Evolutionary conservation across 2,888 invertebrate genomes (phyloP).

Genomic region (Operophtera brumata): DNA sequence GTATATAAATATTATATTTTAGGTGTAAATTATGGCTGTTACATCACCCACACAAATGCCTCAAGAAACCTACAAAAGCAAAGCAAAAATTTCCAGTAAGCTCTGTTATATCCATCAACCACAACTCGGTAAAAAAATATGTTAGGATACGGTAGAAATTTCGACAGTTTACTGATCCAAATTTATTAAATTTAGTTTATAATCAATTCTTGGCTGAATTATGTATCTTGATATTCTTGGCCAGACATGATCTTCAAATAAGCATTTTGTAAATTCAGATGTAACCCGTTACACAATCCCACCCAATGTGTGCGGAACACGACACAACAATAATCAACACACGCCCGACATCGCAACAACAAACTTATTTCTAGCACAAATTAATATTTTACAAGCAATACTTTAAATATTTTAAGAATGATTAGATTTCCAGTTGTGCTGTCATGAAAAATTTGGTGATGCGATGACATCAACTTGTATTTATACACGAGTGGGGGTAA

Average conservation of each 20-base stretch:
- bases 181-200: neutral
- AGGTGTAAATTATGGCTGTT: constrained; percentile 72
- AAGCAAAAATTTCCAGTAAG: constrained; percentile 44
- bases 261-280: neutral
- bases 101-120: constrained; percentile 10
- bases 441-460: too few relatives aligned
- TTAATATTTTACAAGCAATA: too few relatives aligned
- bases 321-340: neutral
- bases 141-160: neutral
- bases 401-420: too few relatives aligned
- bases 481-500: too few relatives aligned
- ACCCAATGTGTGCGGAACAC: neutral
- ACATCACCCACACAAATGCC: constrained; percentile 70
- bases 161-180: neutral
- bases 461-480: too few relatives aligned
- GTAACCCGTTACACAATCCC: neutral
- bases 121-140: neutral
- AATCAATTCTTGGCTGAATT: neutral
- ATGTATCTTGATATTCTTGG: neutral
- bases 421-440: too few relatives aligned
- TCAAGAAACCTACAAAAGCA: constrained; percentile 45
- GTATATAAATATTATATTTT: constrained; percentile 26
- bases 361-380: neutral
- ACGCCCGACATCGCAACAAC: neutral
- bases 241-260: neutral